These are phyloP conservation scores for Congeria kusceri DNA, from an alignment of 2,888 invertebrate genomes.

Conservation along the genomic window DNA sequence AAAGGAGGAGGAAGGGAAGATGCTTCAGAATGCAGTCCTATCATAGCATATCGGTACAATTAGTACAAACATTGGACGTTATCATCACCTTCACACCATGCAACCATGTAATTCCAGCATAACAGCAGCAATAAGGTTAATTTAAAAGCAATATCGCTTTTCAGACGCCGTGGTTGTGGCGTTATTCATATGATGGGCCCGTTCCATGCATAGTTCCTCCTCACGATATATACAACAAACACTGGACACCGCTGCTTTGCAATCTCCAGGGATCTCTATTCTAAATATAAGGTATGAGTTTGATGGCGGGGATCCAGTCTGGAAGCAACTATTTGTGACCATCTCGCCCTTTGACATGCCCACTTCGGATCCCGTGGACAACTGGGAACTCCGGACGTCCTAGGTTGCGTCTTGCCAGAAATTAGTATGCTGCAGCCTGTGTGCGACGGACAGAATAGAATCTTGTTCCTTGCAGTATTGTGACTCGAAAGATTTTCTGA, in stretches of 20 bases:
- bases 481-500: no score
- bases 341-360: no score
- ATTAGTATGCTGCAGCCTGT: slow-evolving; percentile 25
- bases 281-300: slow-evolving; percentile 83
- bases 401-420: slow-evolving; percentile 28
- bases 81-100: no score
- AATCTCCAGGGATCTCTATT: slow-evolving; percentile 84
- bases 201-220: slow-evolving; percentile 95
- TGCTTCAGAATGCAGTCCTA: no score
- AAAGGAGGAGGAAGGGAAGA: no score
- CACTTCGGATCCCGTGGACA: not conserved
- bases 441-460: not conserved
- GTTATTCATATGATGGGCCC: slow-evolving; percentile 97
- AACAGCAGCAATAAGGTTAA: no score
- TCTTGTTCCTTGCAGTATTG: no score
- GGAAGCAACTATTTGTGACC: no score
- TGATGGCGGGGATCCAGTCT: slow-evolving; percentile 18
- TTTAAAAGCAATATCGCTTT: not conserved
- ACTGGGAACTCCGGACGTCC: not conserved
- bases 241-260: slow-evolving; percentile 82
- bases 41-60: no score
- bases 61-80: no score
- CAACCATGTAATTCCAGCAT: no score
- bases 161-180: slow-evolving; percentile 96
- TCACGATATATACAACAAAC: slow-evolving; percentile 87